Conservation (phyloP, 2,888 invertebrate species). For the Nesidiocoris tenuis region DNA sequence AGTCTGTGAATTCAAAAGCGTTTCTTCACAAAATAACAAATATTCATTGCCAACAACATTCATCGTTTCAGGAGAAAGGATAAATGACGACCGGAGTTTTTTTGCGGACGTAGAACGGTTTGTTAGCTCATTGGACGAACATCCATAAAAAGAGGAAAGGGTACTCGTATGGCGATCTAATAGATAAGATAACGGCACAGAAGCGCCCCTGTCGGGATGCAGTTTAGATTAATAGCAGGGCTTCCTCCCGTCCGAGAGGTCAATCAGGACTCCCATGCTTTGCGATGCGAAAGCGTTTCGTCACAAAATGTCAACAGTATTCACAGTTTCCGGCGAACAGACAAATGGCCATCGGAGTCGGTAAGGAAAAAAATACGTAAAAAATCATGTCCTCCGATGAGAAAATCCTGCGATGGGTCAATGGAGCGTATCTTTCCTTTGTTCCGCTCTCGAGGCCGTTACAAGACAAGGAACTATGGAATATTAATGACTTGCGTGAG, state of each 20-base stretch:
- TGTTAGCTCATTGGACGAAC: background rate
- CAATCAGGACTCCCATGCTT: background rate
- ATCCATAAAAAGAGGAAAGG: background rate
- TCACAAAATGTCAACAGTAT: too few species aligned
- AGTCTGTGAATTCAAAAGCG: too few species aligned
- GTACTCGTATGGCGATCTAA: background rate
- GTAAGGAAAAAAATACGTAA: too few species aligned
- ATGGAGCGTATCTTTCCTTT: slow-evolving; percentile 36
- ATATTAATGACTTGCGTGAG: background rate
- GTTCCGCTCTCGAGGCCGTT: background rate
- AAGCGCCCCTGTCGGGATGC: background rate
- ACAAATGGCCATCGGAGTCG: too few species aligned
- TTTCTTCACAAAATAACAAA: too few species aligned
- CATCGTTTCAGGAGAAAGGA: too few species aligned
- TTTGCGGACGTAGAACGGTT: background rate
- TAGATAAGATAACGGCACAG: background rate
- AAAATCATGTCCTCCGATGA: too few species aligned
- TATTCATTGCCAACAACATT: too few species aligned
- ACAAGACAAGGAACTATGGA: background rate
- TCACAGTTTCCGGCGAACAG: too few species aligned
- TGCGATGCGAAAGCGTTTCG: too few species aligned
- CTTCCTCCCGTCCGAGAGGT: background rate
- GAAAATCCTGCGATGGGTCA: slow-evolving; percentile 17
- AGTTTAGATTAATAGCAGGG: background rate
- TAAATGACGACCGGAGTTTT: too few species aligned